Conservation (phyloP, 2,797 vertebrate species). For the Bradypodion pumilum region DNA sequence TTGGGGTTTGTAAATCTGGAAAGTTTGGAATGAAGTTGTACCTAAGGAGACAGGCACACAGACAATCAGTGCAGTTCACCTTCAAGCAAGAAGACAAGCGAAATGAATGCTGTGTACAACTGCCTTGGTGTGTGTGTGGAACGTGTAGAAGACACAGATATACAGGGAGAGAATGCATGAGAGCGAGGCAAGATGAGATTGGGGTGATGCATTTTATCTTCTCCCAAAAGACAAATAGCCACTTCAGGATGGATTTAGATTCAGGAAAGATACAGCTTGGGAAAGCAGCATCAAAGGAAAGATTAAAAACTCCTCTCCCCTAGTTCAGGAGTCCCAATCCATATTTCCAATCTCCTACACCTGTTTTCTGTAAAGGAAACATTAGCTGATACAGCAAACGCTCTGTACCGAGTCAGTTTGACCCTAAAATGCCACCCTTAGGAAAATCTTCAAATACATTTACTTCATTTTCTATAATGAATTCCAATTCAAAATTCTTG, state of each 20-base stretch:
- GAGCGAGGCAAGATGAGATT: not conserved
- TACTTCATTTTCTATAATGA: not conserved
- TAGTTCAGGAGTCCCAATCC: not conserved
- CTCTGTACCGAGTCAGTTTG: not conserved
- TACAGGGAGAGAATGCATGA: not conserved
- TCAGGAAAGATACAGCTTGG: not conserved
- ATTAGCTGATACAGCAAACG: too few species aligned
- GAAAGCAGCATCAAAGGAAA: not conserved
- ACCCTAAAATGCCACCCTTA: not conserved
- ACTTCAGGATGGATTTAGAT: not conserved
- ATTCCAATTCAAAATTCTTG: not conserved
- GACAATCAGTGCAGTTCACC: not conserved
- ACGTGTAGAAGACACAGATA: not conserved
- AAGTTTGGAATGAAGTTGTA: slow-evolving; percentile 42
- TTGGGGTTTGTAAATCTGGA: slow-evolving; percentile 34
- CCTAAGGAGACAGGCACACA: not conserved
- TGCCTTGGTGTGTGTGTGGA: not conserved
- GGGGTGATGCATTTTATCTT: not conserved
- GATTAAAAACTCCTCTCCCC: too few species aligned
- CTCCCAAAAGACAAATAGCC: not conserved
- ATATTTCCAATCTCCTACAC: not conserved
- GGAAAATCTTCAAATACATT: not conserved
- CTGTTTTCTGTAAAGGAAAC: not conserved
- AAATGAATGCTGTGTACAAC: not conserved
- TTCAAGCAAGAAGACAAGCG: not conserved